Evolutionary conservation across 2,797 vertebrate genomes (phyloP).

Genomic region (Iguana delicatissima): DNA sequence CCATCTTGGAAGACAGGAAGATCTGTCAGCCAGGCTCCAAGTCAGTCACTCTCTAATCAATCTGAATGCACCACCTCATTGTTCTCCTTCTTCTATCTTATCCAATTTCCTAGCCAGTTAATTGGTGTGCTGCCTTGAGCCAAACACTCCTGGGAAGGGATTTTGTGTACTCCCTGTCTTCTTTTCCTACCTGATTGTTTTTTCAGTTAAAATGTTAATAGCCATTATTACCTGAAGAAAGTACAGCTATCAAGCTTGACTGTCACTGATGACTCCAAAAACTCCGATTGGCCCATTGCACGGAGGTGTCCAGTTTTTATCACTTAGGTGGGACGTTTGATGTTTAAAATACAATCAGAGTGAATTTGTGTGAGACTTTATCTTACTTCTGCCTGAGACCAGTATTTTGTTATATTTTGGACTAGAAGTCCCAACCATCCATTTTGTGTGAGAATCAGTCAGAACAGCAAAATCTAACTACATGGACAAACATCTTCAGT

Average conservation of each 20-base stretch:
- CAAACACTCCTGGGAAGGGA: conserved; percentile 34
- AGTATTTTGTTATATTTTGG: not conserved
- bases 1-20: conserved; percentile 31
- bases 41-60: conserved; percentile 43
- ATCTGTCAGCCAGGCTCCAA: conserved; percentile 21
- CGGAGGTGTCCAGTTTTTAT: not conserved
- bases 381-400: not conserved
- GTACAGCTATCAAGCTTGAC: not conserved
- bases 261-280: conserved; percentile 10
- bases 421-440: not conserved
- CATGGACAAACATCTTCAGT: not conserved
- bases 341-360: not conserved
- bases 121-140: conserved; percentile 42
- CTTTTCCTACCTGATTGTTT: conserved; percentile 39
- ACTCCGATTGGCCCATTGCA: not conserved
- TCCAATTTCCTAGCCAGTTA: conserved; percentile 46
- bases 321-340: not conserved
- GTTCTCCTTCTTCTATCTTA: conserved; percentile 45
- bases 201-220: conserved; percentile 52
- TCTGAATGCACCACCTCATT: conserved; percentile 37
- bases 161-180: conserved; percentile 34
- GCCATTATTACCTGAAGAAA: conserved; percentile 36
- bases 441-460: too few relatives aligned
- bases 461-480: not conserved
- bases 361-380: not conserved